Evolutionary conservation across 1,140 invertebrate species (phyloP).

Genomic region (Phenacoccus solenopsis): DNA sequence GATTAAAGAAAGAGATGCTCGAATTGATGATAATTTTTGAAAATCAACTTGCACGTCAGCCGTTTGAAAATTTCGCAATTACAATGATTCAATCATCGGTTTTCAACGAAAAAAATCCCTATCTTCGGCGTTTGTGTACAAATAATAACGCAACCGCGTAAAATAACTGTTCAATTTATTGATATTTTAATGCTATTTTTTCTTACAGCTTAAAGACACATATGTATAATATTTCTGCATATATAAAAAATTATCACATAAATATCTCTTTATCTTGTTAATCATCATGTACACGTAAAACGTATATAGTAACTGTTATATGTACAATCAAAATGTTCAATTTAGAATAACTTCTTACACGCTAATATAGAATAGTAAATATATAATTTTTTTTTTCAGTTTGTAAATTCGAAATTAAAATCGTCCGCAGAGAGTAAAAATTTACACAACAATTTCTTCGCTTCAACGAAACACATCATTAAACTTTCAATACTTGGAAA

Average conservation of each 20-base stretch:
- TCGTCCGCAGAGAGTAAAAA: conserved; percentile 22
- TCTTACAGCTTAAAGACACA: conserved; percentile 16
- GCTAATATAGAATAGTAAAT: not conserved
- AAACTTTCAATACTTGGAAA: not conserved
- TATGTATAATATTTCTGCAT: conserved; percentile 10
- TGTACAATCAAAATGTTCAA: not conserved
- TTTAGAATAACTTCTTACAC: conserved; percentile 10
- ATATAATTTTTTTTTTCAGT: conserved; percentile 18
- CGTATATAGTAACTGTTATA: conserved; percentile 12
- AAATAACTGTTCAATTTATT: conserved; percentile 12
- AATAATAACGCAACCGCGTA: not conserved
- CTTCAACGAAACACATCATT: not conserved
- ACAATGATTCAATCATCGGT: not conserved
- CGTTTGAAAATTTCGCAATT: too few species aligned
- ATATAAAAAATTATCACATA: conserved; percentile 18
- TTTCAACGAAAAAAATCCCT: not conserved
- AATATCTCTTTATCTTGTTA: conserved; percentile 11
- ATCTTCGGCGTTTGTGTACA: not conserved
- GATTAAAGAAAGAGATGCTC: too few species aligned
- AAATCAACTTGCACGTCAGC: too few species aligned
- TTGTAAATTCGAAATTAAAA: conserved; percentile 20
- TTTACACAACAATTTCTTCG: not conserved
- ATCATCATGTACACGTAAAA: conserved; percentile 11
- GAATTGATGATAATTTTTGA: too few species aligned
- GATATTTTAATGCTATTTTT: conserved; percentile 11